Conservation (phyloP, 2,797 vertebrate genomes). For the Eulemur albifrons region DNA sequence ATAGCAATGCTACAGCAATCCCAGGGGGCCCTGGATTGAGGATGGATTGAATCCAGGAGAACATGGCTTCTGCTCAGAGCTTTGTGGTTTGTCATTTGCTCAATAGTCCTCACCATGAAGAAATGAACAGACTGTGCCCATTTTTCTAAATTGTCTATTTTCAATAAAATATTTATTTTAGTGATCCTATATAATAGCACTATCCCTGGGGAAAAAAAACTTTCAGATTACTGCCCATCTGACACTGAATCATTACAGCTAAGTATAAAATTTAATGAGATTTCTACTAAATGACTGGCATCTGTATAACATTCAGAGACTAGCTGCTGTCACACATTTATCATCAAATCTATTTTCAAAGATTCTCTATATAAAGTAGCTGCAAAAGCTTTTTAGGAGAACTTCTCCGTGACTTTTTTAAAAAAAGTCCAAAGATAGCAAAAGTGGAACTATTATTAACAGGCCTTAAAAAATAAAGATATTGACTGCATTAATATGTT, state of each 20-base stretch:
- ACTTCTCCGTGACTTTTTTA: not conserved
- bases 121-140: slow-evolving; percentile 58
- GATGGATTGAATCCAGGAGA: not conserved
- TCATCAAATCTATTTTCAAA: slow-evolving; percentile 75
- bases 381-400: slow-evolving; percentile 72
- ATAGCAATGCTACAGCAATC: not conserved
- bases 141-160: slow-evolving; percentile 66
- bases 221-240: slow-evolving; percentile 65
- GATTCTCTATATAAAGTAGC: slow-evolving; percentile 61
- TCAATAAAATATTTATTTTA: slow-evolving; percentile 72
- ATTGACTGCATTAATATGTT: not conserved
- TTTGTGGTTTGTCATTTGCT: slow-evolving; percentile 68
- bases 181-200: slow-evolving; percentile 66
- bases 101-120: slow-evolving; percentile 40
- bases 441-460: slow-evolving; percentile 24
- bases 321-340: slow-evolving; percentile 75
- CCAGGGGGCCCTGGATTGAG: not conserved
- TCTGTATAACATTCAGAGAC: slow-evolving; percentile 72
- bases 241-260: slow-evolving; percentile 77
- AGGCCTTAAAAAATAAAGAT: slow-evolving; percentile 59
- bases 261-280: slow-evolving; percentile 77
- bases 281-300: slow-evolving; percentile 77
- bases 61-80: slow-evolving; percentile 21
- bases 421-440: slow-evolving; percentile 56
- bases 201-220: slow-evolving; percentile 20